Base-by-base conservation (phyloP, 2,797 vertebrate species). In the Limosa lapponica region DNA sequence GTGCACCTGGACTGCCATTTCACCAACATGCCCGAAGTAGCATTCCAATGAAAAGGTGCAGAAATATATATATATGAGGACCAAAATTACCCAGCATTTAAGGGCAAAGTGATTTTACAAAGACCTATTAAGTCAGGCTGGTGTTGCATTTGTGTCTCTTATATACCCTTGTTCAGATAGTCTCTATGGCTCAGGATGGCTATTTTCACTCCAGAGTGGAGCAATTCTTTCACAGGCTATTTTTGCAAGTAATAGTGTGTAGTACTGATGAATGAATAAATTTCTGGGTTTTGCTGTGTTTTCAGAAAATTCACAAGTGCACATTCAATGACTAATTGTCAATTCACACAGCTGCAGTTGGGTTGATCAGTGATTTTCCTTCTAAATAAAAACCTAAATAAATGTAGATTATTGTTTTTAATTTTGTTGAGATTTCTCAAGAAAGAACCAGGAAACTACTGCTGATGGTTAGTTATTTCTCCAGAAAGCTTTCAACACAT, bases 11-110 rank as follows among this genome's bases (percentile, higher is more conserved):
- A n/a, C 15, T 28, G 4, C 34, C 8, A 4, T 59, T 69, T 70
- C 72, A 71, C 7, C 14, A 39, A 3, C 0, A 1, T 34, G 16
- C n/a, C 59, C 30, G 5, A 57, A 30, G 16, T 2, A 70, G 3
- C 2, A 15, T 59, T 87, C 14, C 39, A 49, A 24, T 32, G 15
- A 58, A 85, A 70, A 87, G 11, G 41, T 49, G 22, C 24, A 64
- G 57, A 69, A 67, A 1, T 37, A 20, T n/a, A 30, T 52, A 32
- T 13, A 9, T 15, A 17, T 6, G 70, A 49, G 37, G 32, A 66
- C 48, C 17, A 82, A 74, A 93, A 78, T 64, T 14, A 57, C 13
- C 19, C 30, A 41, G 7, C 10, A 39, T 49, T 62, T 58, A 69
- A 69, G 30, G 16, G 23, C 24, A 48, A 75, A 83, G 11, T 52